phyloP scores from a whole-genome alignment of 1,140 invertebrate species.

The Adelges cooleyi region DNA sequence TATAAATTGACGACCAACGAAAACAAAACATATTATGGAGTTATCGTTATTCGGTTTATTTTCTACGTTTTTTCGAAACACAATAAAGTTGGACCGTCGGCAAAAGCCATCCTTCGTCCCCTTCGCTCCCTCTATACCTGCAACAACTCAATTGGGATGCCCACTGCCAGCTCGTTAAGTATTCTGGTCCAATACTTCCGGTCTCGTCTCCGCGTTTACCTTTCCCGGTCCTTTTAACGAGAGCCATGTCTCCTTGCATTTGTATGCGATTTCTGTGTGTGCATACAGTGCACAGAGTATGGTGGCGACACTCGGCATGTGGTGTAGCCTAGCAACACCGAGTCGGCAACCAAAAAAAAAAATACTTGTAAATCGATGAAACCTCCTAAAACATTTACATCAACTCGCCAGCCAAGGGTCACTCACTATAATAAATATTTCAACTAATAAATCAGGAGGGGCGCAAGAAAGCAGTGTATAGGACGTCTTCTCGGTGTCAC shows the following conservation, averaged over 20 bases:
- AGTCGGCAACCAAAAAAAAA: not conserved
- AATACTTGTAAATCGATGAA: constrained; percentile 18
- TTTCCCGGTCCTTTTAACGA: not conserved
- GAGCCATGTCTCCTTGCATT: not conserved
- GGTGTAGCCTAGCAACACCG: constrained; percentile 16
- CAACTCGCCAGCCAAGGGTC: too few species aligned
- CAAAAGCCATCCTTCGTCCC: too few species aligned
- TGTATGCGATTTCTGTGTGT: not conserved
- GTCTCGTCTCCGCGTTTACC: not conserved
- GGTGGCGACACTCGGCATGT: too few species aligned
- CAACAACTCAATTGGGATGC: too few species aligned
- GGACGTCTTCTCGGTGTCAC: not conserved
- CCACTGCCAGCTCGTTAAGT: not conserved
- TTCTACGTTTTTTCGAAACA: too few species aligned
- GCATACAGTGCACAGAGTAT: not conserved
- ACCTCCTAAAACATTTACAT: constrained; percentile 24
- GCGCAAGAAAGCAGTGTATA: not conserved
- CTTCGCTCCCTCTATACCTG: too few species aligned
- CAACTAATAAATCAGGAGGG: too few species aligned
- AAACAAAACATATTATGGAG: too few species aligned
- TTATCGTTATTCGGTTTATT: too few species aligned
- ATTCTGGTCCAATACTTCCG: constrained; percentile 1
- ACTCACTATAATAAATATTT: too few species aligned
- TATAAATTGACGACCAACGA: too few species aligned
- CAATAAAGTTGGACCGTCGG: too few species aligned